Conservation (phyloP, 1,140 invertebrate species). For the Drosophila mauritiana region DNA sequence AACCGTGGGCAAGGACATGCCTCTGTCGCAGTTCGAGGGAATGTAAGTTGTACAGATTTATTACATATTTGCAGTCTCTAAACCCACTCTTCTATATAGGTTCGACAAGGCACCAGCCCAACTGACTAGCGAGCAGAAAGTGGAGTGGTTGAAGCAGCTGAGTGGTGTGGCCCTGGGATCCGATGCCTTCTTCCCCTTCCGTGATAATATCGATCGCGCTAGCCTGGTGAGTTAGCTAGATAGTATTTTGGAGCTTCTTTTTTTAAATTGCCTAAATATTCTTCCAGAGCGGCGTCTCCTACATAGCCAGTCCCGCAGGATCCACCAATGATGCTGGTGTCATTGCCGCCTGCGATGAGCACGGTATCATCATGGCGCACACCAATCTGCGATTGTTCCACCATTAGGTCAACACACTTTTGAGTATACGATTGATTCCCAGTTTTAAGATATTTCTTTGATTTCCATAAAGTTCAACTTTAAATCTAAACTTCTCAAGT, state of each 20-base stretch:
- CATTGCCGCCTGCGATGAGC: constrained; percentile 96
- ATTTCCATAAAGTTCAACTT: background rate
- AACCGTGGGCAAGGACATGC: constrained; percentile 91
- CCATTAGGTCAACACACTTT: constrained; percentile 88
- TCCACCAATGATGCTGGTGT: constrained; percentile 96
- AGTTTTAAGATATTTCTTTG: background rate
- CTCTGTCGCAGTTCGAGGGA: constrained; percentile 71
- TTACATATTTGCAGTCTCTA: background rate
- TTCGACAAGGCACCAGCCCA: constrained; percentile 91
- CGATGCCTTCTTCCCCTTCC: constrained; percentile 99
- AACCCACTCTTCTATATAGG: constrained; percentile 29
- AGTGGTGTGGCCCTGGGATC: constrained; percentile 96
- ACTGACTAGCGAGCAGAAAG: constrained; percentile 89
- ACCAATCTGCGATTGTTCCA: constrained; percentile 98
- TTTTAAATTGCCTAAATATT: background rate
- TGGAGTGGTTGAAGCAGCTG: constrained; percentile 92
- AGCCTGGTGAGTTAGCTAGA: constrained; percentile 88
- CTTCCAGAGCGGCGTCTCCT: constrained; percentile 96
- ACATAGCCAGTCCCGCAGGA: constrained; percentile 96
- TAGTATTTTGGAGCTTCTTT: too few relatives aligned
- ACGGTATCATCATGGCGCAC: constrained; percentile 94
- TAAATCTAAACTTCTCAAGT: background rate
- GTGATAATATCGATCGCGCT: constrained; percentile 98
- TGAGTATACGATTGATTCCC: constrained; percentile 1
- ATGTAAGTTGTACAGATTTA: constrained; percentile 57